phyloP scores from a whole-genome alignment of 2,797 vertebrate genomes.

The Onychomys arenicola region DNA sequence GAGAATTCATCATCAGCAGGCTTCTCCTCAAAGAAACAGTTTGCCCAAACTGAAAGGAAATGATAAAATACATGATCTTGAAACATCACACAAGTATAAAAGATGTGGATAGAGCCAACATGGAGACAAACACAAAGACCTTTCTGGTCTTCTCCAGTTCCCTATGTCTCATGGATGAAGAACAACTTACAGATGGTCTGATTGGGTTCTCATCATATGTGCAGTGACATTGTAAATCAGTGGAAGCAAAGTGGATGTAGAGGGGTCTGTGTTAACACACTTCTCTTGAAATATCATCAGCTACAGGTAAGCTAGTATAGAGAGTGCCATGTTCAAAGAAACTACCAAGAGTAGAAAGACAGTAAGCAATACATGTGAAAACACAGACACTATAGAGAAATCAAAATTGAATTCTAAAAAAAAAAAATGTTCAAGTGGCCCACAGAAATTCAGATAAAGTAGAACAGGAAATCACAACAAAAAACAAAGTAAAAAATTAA shows the following conservation, averaged over 20 bases:
- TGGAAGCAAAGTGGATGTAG: background rate
- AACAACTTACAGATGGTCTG: background rate
- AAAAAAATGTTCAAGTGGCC: background rate
- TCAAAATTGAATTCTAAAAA: background rate
- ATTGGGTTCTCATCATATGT: background rate
- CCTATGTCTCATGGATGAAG: background rate
- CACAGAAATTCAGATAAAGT: background rate
- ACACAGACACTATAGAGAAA: background rate
- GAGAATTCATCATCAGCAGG: background rate
- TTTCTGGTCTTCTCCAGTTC: background rate
- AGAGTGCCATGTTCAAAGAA: background rate
- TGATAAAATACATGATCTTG: background rate
- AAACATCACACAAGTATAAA: background rate
- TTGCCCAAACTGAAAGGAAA: conserved; percentile 1
- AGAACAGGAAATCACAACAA: background rate
- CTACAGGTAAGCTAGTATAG: background rate
- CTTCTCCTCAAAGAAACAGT: background rate
- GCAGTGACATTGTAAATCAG: background rate
- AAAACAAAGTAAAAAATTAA: conserved; percentile 4
- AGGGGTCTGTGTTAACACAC: background rate
- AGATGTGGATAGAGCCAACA: background rate
- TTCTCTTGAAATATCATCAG: background rate
- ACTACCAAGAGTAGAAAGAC: background rate
- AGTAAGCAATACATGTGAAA: background rate
- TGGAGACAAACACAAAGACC: background rate